Evolutionary conservation across 2,797 vertebrate genomes (phyloP).

Genomic region (Xenopus petersii): DNA sequence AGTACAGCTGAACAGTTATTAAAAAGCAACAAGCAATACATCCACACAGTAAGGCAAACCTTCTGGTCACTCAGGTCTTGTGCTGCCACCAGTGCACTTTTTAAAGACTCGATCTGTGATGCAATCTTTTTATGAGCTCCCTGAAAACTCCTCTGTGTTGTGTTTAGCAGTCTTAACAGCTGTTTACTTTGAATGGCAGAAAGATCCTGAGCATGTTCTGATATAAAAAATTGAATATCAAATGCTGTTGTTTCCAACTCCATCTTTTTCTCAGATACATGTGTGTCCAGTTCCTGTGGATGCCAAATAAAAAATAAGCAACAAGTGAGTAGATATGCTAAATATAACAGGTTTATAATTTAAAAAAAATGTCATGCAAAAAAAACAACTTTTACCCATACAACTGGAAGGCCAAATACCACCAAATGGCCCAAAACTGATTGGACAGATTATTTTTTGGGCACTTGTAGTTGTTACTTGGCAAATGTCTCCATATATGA

Average conservation of each 20-base stretch:
- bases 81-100: constrained; percentile 72
- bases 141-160: constrained; percentile 82
- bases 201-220: constrained; percentile 86
- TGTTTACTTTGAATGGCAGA: constrained; percentile 85
- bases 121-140: constrained; percentile 72
- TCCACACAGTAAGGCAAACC: constrained; percentile 74
- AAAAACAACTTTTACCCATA: no score
- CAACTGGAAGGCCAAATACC: no score
- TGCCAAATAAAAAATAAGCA: constrained; percentile 18
- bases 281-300: constrained; percentile 71
- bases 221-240: constrained; percentile 90
- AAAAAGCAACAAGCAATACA: neutral
- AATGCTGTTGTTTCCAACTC: constrained; percentile 82
- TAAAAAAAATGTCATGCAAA: no score
- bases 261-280: constrained; percentile 63
- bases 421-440: no score
- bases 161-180: constrained; percentile 82
- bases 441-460: no score
- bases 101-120: constrained; percentile 67
- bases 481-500: no score
- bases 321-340: no score
- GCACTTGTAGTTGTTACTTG: no score
- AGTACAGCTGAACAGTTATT: no score
- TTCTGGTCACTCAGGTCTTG: constrained; percentile 78
- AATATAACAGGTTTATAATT: no score